phyloP scores from a whole-genome alignment of 2,888 invertebrate species.

The Glaucopsyche alexis region DNA sequence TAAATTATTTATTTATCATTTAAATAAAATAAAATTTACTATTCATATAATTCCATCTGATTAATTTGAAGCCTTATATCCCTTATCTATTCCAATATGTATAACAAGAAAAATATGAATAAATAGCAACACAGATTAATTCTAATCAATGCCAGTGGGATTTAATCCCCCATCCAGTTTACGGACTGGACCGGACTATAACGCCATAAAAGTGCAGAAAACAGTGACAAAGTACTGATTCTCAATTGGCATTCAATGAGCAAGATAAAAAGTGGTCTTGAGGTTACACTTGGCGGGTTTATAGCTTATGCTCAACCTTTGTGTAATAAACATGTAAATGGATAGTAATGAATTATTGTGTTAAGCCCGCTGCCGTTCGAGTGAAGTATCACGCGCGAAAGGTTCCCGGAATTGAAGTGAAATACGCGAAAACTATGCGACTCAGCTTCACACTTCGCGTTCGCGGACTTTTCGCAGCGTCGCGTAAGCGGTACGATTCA shows the following conservation, averaged over 20 bases:
- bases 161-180: slow-evolving; percentile 26
- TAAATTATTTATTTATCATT: too few relatives aligned
- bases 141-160: background rate
- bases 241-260: background rate
- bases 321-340: slow-evolving; percentile 8
- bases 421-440: too few relatives aligned
- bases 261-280: background rate
- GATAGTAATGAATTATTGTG: background rate
- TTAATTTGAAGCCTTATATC: too few relatives aligned
- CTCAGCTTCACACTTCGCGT: too few relatives aligned
- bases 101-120: background rate
- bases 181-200: slow-evolving; percentile 33
- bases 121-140: slow-evolving; percentile 8
- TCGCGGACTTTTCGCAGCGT: too few relatives aligned
- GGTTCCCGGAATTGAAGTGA: too few relatives aligned
- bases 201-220: slow-evolving; percentile 30
- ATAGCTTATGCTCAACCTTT: background rate
- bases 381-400: background rate
- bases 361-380: background rate
- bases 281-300: background rate
- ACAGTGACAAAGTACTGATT: slow-evolving; percentile 15
- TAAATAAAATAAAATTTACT: too few relatives aligned
- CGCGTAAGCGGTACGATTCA: too few relatives aligned
- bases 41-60: too few relatives aligned
- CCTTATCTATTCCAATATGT: too few relatives aligned